Percentiles rank a stretch among this genome's conserved stretches.
These are phyloP conservation scores for Macrobrachium rosenbergii DNA, from an alignment of 1,140 invertebrate species.

Conservation along the genomic window DNA sequence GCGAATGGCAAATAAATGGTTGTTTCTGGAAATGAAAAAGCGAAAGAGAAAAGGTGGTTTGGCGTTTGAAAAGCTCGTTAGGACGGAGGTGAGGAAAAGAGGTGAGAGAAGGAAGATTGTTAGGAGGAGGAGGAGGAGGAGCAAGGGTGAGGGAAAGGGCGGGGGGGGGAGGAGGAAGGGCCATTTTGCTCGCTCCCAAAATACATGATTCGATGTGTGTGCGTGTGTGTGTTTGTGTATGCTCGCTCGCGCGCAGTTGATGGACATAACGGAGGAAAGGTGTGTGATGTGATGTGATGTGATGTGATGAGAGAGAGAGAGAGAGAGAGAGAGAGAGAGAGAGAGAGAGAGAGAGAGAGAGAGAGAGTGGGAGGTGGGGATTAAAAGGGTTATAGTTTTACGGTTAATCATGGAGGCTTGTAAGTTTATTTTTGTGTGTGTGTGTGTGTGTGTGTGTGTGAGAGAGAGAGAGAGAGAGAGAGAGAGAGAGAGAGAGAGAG, in stretches of 20 bases:
- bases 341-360: too few relatives aligned
- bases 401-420: not conserved
- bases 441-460: too few relatives aligned
- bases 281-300: not conserved
- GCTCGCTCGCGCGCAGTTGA: not conserved
- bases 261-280: not conserved
- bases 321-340: too few relatives aligned
- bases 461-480: not conserved
- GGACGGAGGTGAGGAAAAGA: not conserved
- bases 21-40: too few relatives aligned
- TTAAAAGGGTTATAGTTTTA: too few relatives aligned
- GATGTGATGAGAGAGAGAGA: too few relatives aligned
- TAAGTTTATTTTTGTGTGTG: too few relatives aligned
- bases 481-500: not conserved
- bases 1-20: too few relatives aligned
- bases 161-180: constrained; percentile 1
- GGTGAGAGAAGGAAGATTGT: not conserved
- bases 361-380: too few relatives aligned
- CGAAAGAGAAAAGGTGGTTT: not conserved
- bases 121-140: not conserved
- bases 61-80: not conserved
- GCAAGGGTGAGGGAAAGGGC: too few relatives aligned
- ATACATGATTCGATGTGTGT: not conserved
- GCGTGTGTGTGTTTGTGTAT: not conserved
- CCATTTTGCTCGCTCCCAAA: too few relatives aligned